Percentiles rank a stretch among this genome's conserved stretches.
Evolutionary conservation across 2,888 invertebrate species (phyloP).

Genomic region (Desoria tigrina): DNA sequence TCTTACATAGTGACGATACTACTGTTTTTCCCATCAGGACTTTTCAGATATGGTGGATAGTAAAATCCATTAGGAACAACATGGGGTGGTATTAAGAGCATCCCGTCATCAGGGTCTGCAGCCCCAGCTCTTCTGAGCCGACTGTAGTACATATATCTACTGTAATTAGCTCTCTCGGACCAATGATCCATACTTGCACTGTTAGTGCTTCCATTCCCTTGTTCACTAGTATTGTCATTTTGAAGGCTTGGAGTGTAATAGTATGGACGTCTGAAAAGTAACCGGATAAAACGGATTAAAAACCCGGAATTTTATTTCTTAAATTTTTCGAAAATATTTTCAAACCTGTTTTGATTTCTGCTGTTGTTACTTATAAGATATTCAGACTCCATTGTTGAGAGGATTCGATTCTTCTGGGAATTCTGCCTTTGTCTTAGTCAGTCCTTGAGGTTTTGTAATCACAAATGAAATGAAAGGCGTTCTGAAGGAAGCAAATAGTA

Average conservation of each 20-base stretch:
- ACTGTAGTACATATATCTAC: conserved; percentile 46
- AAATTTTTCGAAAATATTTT: background rate
- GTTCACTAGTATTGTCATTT: conserved; percentile 22
- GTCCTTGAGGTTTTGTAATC: too few relatives aligned
- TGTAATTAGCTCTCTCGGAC: conserved; percentile 48
- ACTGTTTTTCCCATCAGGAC: conserved; percentile 57
- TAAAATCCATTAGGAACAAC: conserved; percentile 48
- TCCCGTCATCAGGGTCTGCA: conserved; percentile 39
- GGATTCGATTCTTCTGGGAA: too few relatives aligned
- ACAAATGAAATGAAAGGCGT: too few relatives aligned
- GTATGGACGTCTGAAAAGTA: conserved; percentile 38
- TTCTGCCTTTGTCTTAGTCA: too few relatives aligned
- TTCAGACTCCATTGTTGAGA: conserved; percentile 20
- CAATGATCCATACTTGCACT: conserved; percentile 35
- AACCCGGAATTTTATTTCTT: background rate
- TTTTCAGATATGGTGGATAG: conserved; percentile 44
- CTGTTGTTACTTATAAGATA: conserved; percentile 21
- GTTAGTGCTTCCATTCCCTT: conserved; percentile 25
- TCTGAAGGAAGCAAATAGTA: too few relatives aligned
- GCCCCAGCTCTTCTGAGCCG: conserved; percentile 34
- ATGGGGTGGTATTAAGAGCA: conserved; percentile 47
- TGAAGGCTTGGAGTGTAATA: conserved; percentile 32
- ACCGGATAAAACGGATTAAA: conserved; percentile 12
- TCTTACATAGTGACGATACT: conserved; percentile 64
- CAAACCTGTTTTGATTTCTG: conserved; percentile 15